A percentile compares a stretch with the other conserved stretches of the same genome.
Evolutionary conservation across 2,113 vertebrate genomes (phyloP).

Genomic region (Triplophysa dalaica): DNA sequence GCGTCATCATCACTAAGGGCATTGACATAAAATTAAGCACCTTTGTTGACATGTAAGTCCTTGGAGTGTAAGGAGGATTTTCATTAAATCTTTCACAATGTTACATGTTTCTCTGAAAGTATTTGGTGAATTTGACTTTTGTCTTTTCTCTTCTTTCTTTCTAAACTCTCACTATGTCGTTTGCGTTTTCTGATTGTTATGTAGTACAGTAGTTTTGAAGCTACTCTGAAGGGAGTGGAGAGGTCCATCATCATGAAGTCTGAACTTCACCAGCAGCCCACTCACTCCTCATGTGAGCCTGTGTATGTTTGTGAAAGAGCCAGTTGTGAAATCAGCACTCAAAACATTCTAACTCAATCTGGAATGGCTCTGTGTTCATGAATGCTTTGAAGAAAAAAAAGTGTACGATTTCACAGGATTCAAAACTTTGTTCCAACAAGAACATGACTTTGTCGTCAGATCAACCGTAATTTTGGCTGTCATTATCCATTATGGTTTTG

Average conservation of each 20-base stretch:
- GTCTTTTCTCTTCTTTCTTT: neutral
- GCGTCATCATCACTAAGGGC: conserved; percentile 3
- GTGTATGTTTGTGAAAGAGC: conserved; percentile 4
- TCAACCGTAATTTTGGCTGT: too few relatives aligned
- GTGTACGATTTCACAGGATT: too few relatives aligned
- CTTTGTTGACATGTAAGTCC: neutral
- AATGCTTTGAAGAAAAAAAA: too few relatives aligned
- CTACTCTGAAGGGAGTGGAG: conserved; percentile 48
- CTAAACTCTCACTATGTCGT: conserved; percentile 9
- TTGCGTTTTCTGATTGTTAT: conserved; percentile 32
- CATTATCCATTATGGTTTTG: too few relatives aligned
- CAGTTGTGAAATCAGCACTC: neutral
- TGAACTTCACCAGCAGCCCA: conserved; percentile 15
- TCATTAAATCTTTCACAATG: neutral
- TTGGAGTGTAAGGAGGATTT: neutral
- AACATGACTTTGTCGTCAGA: too few relatives aligned
- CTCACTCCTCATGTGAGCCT: conserved; percentile 4
- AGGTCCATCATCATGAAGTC: conserved; percentile 38
- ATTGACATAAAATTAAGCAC: neutral
- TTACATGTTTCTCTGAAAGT: too few relatives aligned
- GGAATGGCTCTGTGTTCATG: neutral
- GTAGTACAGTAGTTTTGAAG: conserved; percentile 63
- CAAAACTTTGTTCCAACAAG: too few relatives aligned
- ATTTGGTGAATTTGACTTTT: too few relatives aligned
- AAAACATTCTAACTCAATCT: neutral